A percentile compares a stretch with the other conserved stretches of the same genome.
These are phyloP conservation scores for Netelia virgata DNA, from an alignment of 2,888 invertebrate species.

Conservation along the genomic window DNA sequence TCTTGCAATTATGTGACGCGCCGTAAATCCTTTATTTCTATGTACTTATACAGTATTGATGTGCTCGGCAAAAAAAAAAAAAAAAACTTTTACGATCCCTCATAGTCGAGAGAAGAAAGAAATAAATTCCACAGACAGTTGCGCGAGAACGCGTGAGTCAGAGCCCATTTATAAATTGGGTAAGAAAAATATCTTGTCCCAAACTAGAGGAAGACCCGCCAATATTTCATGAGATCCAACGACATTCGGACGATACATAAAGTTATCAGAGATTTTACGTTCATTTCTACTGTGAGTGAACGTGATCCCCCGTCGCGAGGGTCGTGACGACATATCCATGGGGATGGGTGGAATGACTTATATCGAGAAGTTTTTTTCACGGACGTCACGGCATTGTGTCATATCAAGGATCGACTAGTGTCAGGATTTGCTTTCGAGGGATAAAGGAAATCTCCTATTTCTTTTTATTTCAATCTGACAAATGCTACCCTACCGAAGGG, in stretches of 20 bases:
- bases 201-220: not conserved
- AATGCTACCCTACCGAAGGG: conserved; percentile 11
- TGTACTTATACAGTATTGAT: not conserved
- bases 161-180: conserved; percentile 58
- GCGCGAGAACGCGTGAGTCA: conserved; percentile 31
- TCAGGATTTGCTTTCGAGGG: not conserved
- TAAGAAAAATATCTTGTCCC: conserved; percentile 31
- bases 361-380: conserved; percentile 39
- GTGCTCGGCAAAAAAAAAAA: conserved; percentile 1
- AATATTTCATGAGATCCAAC: conserved; percentile 50
- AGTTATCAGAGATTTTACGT: conserved; percentile 49
- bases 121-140: conserved; percentile 12
- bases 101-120: conserved; percentile 10
- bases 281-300: not conserved
- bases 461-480: conserved; percentile 24
- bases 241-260: conserved; percentile 29
- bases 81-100: conserved; percentile 31
- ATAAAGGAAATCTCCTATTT: conserved; percentile 1
- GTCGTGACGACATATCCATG: conserved; percentile 36
- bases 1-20: not conserved
- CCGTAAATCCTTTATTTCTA: not conserved
- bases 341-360: conserved; percentile 8
- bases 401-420: conserved; percentile 14
- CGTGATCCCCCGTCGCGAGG: conserved; percentile 3
- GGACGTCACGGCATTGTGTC: conserved; percentile 30